phyloP scores from a whole-genome alignment of 2,797 vertebrate species.

The Scomberomorus guttatus region DNA sequence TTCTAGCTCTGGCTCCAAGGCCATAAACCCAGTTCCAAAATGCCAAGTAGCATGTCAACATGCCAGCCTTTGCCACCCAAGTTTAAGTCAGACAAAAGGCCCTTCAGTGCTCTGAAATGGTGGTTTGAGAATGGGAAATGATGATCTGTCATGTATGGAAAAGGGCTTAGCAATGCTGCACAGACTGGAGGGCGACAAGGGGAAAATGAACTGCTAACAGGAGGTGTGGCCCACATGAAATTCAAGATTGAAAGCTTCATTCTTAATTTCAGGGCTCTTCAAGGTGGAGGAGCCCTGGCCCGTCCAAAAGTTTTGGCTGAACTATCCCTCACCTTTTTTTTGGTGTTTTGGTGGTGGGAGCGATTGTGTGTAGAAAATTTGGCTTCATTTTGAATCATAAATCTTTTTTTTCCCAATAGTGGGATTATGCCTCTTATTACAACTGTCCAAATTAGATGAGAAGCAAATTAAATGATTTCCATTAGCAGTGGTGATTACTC shows the following conservation, averaged over 20 bases:
- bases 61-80: constrained; percentile 80
- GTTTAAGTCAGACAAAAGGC: constrained; percentile 73
- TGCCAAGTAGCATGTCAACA: constrained; percentile 78
- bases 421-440: neutral
- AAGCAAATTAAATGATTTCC: neutral
- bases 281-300: constrained; percentile 40
- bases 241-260: constrained; percentile 45
- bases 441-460: neutral
- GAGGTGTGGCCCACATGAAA: constrained; percentile 33
- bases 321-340: neutral
- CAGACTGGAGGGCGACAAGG: constrained; percentile 56
- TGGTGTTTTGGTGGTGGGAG: neutral
- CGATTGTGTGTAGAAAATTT: neutral
- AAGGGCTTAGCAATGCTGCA: constrained; percentile 45
- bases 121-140: constrained; percentile 70
- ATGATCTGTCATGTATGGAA: constrained; percentile 70
- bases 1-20: constrained; percentile 75
- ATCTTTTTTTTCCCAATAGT: constrained; percentile 1
- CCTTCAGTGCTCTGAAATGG: constrained; percentile 69
- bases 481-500: neutral
- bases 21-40: constrained; percentile 78
- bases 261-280: constrained; percentile 36
- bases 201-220: constrained; percentile 57
- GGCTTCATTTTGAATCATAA: neutral
- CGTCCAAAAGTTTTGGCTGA: constrained; percentile 29